phyloP scores from a whole-genome alignment of 2,888 invertebrate species.

The Halictus quadricinctus region DNA sequence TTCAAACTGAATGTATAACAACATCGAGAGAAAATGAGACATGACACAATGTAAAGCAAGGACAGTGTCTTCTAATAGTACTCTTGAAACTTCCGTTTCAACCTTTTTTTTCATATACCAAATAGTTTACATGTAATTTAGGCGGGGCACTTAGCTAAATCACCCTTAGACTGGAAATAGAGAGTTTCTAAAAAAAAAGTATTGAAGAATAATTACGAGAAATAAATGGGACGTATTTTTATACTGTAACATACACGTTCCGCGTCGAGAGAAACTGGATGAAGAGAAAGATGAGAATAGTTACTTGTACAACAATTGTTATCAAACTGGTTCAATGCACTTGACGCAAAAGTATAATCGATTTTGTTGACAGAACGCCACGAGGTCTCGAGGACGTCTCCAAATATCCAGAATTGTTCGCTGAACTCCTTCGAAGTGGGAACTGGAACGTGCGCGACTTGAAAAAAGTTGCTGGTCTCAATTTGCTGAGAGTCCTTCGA shows the following conservation, averaged over 20 bases:
- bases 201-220: no score
- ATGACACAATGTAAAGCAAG: no score
- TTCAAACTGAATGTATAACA: no score
- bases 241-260: background rate
- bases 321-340: background rate
- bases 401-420: constrained; percentile 87
- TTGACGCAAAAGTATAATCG: constrained; percentile 20
- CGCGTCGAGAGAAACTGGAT: background rate
- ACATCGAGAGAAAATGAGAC: no score
- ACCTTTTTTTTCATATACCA: no score
- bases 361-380: constrained; percentile 86
- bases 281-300: background rate
- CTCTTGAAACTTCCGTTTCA: no score
- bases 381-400: constrained; percentile 91
- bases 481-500: constrained; percentile 85
- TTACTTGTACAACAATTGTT: background rate
- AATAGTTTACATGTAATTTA: no score
- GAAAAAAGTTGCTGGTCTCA: constrained; percentile 87
- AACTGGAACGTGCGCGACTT: constrained; percentile 86
- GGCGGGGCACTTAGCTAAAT: no score
- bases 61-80: no score
- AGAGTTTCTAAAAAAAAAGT: no score
- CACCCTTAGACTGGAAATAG: no score
- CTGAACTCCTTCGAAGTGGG: constrained; percentile 86
- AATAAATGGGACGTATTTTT: background rate